Evolutionary conservation across 53 echinoderm and acorn worm genomes (phyloP).

Genomic region (Patiria pectinifera): DNA sequence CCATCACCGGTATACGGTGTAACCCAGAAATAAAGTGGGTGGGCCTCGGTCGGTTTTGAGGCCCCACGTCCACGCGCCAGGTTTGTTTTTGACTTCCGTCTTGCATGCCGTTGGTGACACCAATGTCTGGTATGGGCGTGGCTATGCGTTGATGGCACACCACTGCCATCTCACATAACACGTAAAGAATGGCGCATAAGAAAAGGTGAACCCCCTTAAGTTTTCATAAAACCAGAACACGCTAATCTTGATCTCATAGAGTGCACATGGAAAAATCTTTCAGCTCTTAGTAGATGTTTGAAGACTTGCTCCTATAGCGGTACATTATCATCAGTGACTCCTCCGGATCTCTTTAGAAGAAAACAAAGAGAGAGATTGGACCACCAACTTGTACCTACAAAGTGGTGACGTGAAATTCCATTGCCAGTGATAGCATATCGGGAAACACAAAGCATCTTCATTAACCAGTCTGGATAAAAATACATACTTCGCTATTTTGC

Average conservation of each 20-base stretch:
- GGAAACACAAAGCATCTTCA: no score
- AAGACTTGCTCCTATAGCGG: no score
- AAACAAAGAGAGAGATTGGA: neutral
- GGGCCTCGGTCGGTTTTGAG: neutral
- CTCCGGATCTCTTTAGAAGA: neutral
- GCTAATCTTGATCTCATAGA: neutral
- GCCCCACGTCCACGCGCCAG: conserved; percentile 9
- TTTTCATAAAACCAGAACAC: neutral
- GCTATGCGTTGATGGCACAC: neutral
- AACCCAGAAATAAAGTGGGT: conserved; percentile 20
- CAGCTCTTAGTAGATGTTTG: no score
- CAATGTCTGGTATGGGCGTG: conserved; percentile 34
- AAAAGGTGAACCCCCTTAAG: neutral
- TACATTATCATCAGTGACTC: neutral
- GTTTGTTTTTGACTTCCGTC: neutral
- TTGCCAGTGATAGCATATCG: neutral
- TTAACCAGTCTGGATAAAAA: neutral
- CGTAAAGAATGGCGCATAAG: neutral
- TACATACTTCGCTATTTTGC: neutral
- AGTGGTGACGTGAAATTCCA: conserved; percentile 18
- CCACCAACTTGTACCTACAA: neutral
- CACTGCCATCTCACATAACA: neutral
- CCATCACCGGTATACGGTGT: neutral
- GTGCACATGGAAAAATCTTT: no score
- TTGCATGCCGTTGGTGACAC: neutral